These are phyloP conservation scores for Cephus runcator DNA, from an alignment of 2,888 invertebrate species.

Conservation along the genomic window DNA sequence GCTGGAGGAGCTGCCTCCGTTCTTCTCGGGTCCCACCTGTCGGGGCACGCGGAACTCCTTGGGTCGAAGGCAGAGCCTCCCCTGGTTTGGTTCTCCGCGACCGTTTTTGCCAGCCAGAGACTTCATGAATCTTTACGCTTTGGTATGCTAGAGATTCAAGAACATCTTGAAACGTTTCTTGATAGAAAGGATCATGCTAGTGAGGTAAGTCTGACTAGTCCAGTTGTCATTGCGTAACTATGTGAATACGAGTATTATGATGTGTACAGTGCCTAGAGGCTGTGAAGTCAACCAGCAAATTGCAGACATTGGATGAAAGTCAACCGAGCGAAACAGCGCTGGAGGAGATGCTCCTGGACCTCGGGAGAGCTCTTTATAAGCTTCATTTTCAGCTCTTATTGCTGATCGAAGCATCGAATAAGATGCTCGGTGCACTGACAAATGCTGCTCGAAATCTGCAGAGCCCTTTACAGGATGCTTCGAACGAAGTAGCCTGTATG, in stretches of 20 bases:
- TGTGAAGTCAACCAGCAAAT: conserved; percentile 83
- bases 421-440: conserved; percentile 78
- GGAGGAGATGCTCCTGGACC: conserved; percentile 81
- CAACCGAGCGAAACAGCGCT: conserved; percentile 70
- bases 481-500: conserved; percentile 71
- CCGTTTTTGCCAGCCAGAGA: conserved; percentile 76
- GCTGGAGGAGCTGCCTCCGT: conserved; percentile 56
- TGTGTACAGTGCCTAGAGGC: conserved; percentile 78
- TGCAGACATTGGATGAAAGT: conserved; percentile 76
- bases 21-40: conserved; percentile 68
- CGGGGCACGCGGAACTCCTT: conserved; percentile 70
- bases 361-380: conserved; percentile 90
- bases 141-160: conserved; percentile 91
- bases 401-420: conserved; percentile 88
- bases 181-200: conserved; percentile 90
- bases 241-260: not conserved
- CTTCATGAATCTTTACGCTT: conserved; percentile 87
- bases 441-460: conserved; percentile 71
- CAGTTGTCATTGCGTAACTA: not conserved
- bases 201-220: conserved; percentile 70
- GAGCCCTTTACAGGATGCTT: conserved; percentile 74
- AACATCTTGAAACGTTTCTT: conserved; percentile 94
- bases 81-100: conserved; percentile 86
- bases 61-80: conserved; percentile 79
- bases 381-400: conserved; percentile 91